Evolutionary conservation across 2,113 vertebrate genomes (phyloP).

Genomic region (Amblyornis subalaris): DNA sequence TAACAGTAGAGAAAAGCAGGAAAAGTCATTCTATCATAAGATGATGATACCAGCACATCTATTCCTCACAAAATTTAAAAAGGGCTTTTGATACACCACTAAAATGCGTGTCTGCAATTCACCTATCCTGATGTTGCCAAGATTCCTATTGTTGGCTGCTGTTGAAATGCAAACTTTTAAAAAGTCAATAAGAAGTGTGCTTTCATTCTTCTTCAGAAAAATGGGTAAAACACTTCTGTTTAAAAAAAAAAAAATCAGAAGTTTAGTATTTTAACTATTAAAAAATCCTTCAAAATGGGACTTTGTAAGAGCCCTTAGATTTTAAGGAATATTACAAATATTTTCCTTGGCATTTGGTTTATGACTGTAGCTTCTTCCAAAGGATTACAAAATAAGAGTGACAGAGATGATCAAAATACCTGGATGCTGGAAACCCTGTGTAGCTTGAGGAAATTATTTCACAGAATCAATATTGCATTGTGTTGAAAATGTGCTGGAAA

Average conservation of each 20-base stretch:
- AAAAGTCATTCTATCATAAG: neutral
- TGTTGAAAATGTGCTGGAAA: neutral
- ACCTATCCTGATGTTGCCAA: neutral
- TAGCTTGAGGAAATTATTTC: neutral
- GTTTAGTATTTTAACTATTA: neutral
- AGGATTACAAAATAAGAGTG: neutral
- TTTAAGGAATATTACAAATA: neutral
- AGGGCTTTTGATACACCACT: neutral
- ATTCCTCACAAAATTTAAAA: neutral
- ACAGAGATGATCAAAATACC: neutral
- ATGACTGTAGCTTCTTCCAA: neutral
- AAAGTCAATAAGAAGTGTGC: neutral
- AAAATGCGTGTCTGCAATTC: neutral
- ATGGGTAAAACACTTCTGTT: neutral
- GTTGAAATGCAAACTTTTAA: neutral
- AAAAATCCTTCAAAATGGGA: neutral
- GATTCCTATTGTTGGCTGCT: neutral
- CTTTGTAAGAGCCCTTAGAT: neutral
- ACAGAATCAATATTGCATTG: neutral
- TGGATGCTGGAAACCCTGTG: neutral
- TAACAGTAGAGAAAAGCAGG: neutral
- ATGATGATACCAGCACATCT: neutral
- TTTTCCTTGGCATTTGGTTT: neutral
- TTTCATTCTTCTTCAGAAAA: neutral
- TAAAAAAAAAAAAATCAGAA: neutral